A percentile compares a stretch with the other conserved stretches of the same genome.
Conservation (phyloP, 2,797 vertebrate genomes). For the Centropyge bicolor region DNA sequence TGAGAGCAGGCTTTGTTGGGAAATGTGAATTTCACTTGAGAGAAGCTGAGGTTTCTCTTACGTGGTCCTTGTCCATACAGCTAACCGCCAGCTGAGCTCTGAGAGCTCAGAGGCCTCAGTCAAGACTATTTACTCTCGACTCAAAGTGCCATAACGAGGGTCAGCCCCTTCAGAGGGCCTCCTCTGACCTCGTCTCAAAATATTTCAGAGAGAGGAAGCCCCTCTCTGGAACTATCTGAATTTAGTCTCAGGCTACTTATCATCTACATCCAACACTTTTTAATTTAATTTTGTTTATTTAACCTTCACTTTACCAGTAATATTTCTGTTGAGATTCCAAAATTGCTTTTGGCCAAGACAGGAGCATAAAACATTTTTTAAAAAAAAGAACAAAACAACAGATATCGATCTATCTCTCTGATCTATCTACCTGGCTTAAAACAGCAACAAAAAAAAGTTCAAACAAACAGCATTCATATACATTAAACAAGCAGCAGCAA, state of each 20-base stretch:
- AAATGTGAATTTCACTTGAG: conserved; percentile 39
- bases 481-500: too few species aligned
- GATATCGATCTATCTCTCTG: too few species aligned
- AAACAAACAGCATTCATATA: too few species aligned
- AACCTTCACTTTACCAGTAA: too few species aligned
- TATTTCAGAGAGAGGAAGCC: conserved; percentile 23
- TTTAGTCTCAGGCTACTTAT: conserved; percentile 13
- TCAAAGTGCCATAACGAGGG: conserved; percentile 24
- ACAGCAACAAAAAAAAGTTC: too few species aligned
- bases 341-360: too few species aligned
- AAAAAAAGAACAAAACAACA: too few species aligned
- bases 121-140: conserved; percentile 11
- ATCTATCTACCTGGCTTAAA: too few species aligned
- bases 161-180: conserved; percentile 32
- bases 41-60: conserved; percentile 18
- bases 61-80: conserved; percentile 20
- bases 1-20: conserved; percentile 18
- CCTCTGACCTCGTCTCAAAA: conserved; percentile 46
- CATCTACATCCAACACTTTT: background rate
- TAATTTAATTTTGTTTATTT: too few species aligned
- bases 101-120: conserved; percentile 32
- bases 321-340: too few species aligned
- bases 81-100: conserved; percentile 39
- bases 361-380: too few species aligned
- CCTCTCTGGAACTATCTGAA: conserved; percentile 20